phyloP scores from a whole-genome alignment of 1,140 invertebrate genomes.

The Brachionus paranguensis region DNA sequence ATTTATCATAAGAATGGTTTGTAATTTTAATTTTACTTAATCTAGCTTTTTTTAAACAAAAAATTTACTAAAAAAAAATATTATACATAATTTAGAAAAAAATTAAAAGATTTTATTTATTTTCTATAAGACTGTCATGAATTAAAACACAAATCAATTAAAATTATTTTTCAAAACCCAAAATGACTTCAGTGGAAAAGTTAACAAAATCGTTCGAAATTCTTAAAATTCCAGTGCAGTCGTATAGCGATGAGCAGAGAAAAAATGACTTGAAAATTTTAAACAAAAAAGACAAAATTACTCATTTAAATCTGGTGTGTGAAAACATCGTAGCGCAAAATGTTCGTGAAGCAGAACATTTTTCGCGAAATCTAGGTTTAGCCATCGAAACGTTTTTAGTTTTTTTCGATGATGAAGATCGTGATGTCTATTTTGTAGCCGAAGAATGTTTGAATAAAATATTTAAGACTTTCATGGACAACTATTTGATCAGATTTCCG shows the following conservation, averaged over 20 bases:
- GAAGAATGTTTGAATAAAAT: slow-evolving; percentile 74
- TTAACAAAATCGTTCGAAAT: neutral
- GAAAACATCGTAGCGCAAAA: slow-evolving; percentile 51
- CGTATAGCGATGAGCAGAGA: slow-evolving; percentile 43
- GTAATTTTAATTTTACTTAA: too few species aligned
- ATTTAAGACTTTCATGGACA: slow-evolving; percentile 64
- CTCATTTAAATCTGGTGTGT: slow-evolving; percentile 64
- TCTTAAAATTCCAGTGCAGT: neutral
- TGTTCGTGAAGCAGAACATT: slow-evolving; percentile 58
- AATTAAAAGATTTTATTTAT: neutral
- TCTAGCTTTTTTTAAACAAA: neutral
- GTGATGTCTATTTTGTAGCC: slow-evolving; percentile 70
- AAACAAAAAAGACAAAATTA: slow-evolving; percentile 67
- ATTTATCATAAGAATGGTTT: too few species aligned
- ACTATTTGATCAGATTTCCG: slow-evolving; percentile 66
- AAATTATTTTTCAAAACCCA: neutral
- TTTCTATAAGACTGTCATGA: neutral
- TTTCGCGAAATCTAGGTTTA: slow-evolving; percentile 64
- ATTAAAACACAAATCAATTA: neutral
- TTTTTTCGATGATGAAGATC: slow-evolving; percentile 69
- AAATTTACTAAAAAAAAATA: neutral
- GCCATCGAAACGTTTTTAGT: slow-evolving; percentile 67
- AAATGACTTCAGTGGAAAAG: slow-evolving; percentile 19
- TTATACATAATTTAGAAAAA: neutral
- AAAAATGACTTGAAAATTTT: slow-evolving; percentile 56